A percentile compares a stretch with the other conserved stretches of the same genome.
Evolutionary conservation across 2,113 vertebrate species (phyloP).

Genomic region (Phodopus roborovskii): DNA sequence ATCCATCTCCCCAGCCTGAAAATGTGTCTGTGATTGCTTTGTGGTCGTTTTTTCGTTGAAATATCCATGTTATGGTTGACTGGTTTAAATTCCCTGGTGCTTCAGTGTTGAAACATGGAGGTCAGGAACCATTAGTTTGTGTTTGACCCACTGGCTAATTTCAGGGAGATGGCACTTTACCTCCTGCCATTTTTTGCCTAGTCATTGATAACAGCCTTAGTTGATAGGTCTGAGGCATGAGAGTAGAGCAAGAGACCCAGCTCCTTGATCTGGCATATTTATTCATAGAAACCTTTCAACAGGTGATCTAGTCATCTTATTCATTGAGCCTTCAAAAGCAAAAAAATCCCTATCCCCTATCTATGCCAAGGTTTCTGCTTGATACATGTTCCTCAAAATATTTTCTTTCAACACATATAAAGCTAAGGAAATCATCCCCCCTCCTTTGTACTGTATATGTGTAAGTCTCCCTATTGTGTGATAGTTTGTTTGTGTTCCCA

Average conservation of each 20-base stretch:
- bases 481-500: too few species aligned
- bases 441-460: background rate
- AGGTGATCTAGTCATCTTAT: slow-evolving; percentile 71
- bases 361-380: slow-evolving; percentile 71
- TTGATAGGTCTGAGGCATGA: slow-evolving; percentile 26
- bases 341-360: slow-evolving; percentile 47
- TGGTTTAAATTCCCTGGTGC: slow-evolving; percentile 41
- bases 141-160: slow-evolving; percentile 47
- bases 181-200: slow-evolving; percentile 54
- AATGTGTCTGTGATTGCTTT: background rate
- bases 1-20: background rate
- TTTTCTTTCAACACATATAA: slow-evolving; percentile 57
- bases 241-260: slow-evolving; percentile 74
- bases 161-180: slow-evolving; percentile 38
- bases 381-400: slow-evolving; percentile 69
- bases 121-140: slow-evolving; percentile 41
- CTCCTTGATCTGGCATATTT: slow-evolving; percentile 68
- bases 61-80: slow-evolving; percentile 75
- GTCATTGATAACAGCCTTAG: slow-evolving; percentile 52
- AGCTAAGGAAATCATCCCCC: background rate
- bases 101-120: slow-evolving; percentile 67
- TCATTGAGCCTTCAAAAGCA: slow-evolving; percentile 72
- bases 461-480: background rate
- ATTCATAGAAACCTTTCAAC: slow-evolving; percentile 64
- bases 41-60: slow-evolving; percentile 55